Percentiles rank a stretch among this genome's conserved stretches.
phyloP scores from a whole-genome alignment of 2,113 vertebrate genomes.

The Oncorhynchus keta region DNA sequence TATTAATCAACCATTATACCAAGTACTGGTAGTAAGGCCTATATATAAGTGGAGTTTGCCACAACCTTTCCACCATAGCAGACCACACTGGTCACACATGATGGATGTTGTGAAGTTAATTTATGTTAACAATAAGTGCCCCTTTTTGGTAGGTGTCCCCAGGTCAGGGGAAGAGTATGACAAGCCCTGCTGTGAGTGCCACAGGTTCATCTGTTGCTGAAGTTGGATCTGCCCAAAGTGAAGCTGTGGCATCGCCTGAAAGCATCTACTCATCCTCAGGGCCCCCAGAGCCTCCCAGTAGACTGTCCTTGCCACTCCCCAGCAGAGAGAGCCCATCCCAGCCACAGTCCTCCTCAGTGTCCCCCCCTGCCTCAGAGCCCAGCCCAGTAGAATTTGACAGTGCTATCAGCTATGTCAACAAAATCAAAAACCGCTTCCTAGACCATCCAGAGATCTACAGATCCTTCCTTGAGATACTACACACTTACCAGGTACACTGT shows the following conservation, averaged over 20 bases:
- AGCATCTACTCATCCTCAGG: conserved; percentile 58
- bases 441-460: conserved; percentile 97
- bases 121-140: no score
- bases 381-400: conserved; percentile 98
- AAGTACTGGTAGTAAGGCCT: no score
- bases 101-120: no score
- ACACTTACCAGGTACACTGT: conserved; percentile 88
- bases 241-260: conserved; percentile 61
- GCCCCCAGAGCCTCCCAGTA: conserved; percentile 65
- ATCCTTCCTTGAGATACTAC: conserved; percentile 94
- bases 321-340: conserved; percentile 79
- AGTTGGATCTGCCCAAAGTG: conserved; percentile 59
- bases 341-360: conserved; percentile 69
- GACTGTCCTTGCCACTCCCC: conserved; percentile 73
- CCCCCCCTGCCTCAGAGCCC: conserved; percentile 81
- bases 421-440: conserved; percentile 96
- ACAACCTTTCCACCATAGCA: no score
- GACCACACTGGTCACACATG: no score
- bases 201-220: conserved; percentile 56
- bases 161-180: conserved; percentile 63
- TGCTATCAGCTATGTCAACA: conserved; percentile 97
- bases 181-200: conserved; percentile 45
- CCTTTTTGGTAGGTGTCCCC: conserved; percentile 62
- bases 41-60: no score
- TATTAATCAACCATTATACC: no score